Conservation (phyloP, 2,113 vertebrate species). For the Leiothrix lutea region DNA sequence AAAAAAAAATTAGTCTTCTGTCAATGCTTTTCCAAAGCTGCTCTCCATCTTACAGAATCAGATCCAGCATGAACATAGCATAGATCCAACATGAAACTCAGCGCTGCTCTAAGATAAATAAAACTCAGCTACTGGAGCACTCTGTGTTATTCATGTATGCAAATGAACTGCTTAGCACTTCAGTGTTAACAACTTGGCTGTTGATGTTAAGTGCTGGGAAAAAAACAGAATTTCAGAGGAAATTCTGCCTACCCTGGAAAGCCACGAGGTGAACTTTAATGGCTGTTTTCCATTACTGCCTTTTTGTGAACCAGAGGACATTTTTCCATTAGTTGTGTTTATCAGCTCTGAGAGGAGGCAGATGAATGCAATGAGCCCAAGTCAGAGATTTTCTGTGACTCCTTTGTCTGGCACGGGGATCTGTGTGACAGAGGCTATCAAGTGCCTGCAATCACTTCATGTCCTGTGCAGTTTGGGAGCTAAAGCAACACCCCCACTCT, state of each 20-base stretch:
- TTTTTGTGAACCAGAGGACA: background rate
- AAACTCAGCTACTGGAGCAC: background rate
- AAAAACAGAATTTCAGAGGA: background rate
- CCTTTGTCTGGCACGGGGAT: background rate
- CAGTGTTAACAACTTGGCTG: background rate
- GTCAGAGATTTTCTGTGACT: background rate
- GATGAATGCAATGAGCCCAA: background rate
- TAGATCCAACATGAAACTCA: background rate
- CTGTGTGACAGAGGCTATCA: background rate
- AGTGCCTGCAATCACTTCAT: background rate
- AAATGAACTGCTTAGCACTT: background rate
- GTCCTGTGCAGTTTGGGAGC: background rate
- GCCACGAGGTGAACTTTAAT: background rate
- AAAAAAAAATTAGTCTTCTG: background rate
- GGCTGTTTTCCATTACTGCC: background rate
- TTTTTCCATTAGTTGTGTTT: background rate
- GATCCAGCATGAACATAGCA: background rate
- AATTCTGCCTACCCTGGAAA: background rate
- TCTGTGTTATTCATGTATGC: background rate
- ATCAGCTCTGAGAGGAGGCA: background rate
- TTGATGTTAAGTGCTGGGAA: background rate
- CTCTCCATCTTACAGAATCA: background rate
- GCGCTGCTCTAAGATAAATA: background rate
- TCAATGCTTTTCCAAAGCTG: background rate
- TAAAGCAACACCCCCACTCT: background rate